phyloP scores from a whole-genome alignment of 2,113 vertebrate species.

The Odocoileus hemionus region DNA sequence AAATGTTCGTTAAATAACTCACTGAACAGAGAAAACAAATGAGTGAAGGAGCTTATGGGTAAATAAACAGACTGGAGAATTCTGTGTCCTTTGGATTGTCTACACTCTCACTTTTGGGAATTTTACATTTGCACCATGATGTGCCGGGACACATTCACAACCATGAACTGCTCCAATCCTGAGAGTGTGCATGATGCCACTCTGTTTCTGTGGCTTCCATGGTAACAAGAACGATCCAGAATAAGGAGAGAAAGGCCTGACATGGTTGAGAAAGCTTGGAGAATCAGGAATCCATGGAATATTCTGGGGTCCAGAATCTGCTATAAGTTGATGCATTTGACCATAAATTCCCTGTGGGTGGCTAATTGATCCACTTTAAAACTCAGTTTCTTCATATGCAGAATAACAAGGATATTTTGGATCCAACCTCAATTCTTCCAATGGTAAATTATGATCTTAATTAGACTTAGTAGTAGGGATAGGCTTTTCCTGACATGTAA shows the following conservation, averaged over 20 bases:
- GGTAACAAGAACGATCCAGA: background rate
- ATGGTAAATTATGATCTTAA: background rate
- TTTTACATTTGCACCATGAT: background rate
- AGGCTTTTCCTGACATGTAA: background rate
- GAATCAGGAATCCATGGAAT: background rate
- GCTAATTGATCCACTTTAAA: background rate
- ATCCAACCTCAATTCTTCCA: background rate
- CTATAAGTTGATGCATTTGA: background rate
- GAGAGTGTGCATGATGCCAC: background rate
- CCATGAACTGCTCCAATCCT: background rate
- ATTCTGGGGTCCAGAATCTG: background rate
- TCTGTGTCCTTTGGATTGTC: background rate
- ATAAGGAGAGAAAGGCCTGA: background rate
- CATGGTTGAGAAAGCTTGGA: background rate
- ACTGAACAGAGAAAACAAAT: background rate
- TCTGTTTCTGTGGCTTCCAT: constrained; percentile 5
- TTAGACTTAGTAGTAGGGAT: background rate
- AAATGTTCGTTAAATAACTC: background rate
- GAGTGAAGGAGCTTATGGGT: background rate
- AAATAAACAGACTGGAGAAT: background rate
- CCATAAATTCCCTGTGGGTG: background rate
- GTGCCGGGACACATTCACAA: background rate
- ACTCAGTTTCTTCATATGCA: background rate
- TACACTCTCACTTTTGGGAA: background rate
- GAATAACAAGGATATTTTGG: background rate